phyloP scores from a whole-genome alignment of 2,888 invertebrate genomes.

The Phyto melanocephala region DNA sequence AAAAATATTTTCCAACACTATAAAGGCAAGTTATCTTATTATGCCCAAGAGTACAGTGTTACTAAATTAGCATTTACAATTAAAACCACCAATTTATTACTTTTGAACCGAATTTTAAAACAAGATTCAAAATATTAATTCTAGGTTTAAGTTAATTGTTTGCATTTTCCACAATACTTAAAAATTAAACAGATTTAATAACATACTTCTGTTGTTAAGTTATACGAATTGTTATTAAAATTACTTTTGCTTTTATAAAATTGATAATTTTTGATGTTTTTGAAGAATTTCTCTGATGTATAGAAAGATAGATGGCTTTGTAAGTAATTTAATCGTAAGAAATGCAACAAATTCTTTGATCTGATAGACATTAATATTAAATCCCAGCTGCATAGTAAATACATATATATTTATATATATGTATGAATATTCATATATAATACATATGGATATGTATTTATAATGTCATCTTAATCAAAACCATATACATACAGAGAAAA shows the following conservation, averaged over 20 bases:
- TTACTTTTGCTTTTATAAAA: no score
- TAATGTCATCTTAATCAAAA: background rate
- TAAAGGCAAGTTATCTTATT: slow-evolving; percentile 2
- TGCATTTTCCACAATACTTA: slow-evolving; percentile 17
- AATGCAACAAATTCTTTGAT: no score
- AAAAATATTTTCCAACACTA: slow-evolving; percentile 28
- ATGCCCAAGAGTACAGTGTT: slow-evolving; percentile 30
- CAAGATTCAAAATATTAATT: slow-evolving; percentile 9
- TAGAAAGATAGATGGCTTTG: no score
- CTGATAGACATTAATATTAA: background rate
- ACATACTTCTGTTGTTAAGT: slow-evolving; percentile 9
- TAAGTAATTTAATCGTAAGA: no score
- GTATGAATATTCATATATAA: no score
- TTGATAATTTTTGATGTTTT: no score
- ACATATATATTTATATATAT: no score
- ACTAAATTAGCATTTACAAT: background rate
- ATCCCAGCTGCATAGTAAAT: background rate
- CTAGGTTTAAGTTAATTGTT: no score
- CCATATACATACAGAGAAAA: background rate
- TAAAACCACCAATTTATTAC: background rate
- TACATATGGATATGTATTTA: no score
- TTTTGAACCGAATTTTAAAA: background rate
- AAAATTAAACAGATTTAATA: slow-evolving; percentile 31
- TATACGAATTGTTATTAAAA: no score
- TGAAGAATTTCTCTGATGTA: no score